Conservation (phyloP, 2,797 vertebrate genomes). For the Clarias fuscus region DNA sequence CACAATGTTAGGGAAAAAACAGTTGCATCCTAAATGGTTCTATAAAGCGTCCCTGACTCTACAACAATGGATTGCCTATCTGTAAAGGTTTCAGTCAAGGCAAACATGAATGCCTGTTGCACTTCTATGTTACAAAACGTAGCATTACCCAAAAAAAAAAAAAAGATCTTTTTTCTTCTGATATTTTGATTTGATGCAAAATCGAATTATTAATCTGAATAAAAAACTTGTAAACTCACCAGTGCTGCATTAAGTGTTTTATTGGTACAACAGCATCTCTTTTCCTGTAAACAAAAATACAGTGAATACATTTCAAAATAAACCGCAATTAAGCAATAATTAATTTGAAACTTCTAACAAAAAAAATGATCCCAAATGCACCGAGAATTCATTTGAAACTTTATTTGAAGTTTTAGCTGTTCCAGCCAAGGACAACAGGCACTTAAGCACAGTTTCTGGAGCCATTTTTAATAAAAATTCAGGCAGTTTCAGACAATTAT, state of each 20-base stretch:
- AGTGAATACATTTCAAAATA: slow-evolving; percentile 12
- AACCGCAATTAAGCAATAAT: slow-evolving; percentile 12
- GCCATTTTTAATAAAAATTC: slow-evolving; percentile 35
- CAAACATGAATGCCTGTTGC: slow-evolving; percentile 7
- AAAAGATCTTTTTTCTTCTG: neutral
- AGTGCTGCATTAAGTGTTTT: slow-evolving; percentile 57
- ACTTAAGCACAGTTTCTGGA: slow-evolving; percentile 55
- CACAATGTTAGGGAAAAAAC: neutral
- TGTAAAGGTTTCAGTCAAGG: neutral
- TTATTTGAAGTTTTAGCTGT: neutral
- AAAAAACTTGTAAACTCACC: slow-evolving; percentile 47
- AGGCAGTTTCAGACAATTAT: slow-evolving; percentile 46
- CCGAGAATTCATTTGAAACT: neutral
- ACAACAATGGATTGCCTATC: neutral
- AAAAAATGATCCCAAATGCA: neutral
- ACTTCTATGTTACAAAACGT: neutral
- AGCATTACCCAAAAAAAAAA: no score
- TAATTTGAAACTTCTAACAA: neutral
- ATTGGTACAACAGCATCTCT: slow-evolving; percentile 33
- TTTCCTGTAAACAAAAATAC: slow-evolving; percentile 41
- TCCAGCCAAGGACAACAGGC: slow-evolving; percentile 58
- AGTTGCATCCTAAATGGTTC: neutral
- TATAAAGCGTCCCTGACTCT: neutral
- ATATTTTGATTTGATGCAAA: neutral
- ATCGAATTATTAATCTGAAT: neutral